Evolutionary conservation across 2,888 invertebrate genomes (phyloP).

Genomic region (Pandemis heparana): DNA sequence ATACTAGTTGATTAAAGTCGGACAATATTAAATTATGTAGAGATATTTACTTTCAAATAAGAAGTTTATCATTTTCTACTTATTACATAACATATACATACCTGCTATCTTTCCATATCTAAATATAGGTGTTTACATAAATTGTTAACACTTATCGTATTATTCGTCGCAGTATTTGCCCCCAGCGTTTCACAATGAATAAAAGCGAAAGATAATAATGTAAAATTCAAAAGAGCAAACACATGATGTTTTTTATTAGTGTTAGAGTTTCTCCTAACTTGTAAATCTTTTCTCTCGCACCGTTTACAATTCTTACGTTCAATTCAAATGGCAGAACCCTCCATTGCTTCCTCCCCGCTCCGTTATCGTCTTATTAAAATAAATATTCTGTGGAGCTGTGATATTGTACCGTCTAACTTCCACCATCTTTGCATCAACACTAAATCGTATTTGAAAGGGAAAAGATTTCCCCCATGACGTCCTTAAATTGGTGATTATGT

Average conservation of each 20-base stretch:
- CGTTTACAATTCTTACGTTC: constrained; percentile 48
- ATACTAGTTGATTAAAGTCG: too few species aligned
- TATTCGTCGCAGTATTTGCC: background rate
- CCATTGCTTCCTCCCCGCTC: constrained; percentile 49
- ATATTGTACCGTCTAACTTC: constrained; percentile 54
- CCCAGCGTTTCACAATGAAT: constrained; percentile 1
- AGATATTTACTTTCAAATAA: too few species aligned
- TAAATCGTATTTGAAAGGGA: constrained; percentile 54
- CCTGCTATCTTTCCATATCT: background rate
- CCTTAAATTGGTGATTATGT: constrained; percentile 49
- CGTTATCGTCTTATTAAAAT: constrained; percentile 68
- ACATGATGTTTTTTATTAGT: too few species aligned
- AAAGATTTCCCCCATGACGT: constrained; percentile 51
- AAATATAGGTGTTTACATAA: background rate
- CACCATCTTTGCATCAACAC: constrained; percentile 50
- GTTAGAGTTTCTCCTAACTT: background rate
- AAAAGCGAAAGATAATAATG: background rate
- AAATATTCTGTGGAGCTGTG: constrained; percentile 61
- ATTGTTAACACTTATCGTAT: background rate
- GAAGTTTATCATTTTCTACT: background rate
- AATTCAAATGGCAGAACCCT: constrained; percentile 43
- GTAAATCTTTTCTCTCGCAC: background rate
- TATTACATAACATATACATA: background rate
- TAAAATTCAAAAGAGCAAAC: background rate
- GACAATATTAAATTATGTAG: too few species aligned